A percentile compares a stretch with the other conserved stretches of the same genome.
phyloP scores from a whole-genome alignment of 2,888 invertebrate genomes.

The Psylliodes chrysocephalus region DNA sequence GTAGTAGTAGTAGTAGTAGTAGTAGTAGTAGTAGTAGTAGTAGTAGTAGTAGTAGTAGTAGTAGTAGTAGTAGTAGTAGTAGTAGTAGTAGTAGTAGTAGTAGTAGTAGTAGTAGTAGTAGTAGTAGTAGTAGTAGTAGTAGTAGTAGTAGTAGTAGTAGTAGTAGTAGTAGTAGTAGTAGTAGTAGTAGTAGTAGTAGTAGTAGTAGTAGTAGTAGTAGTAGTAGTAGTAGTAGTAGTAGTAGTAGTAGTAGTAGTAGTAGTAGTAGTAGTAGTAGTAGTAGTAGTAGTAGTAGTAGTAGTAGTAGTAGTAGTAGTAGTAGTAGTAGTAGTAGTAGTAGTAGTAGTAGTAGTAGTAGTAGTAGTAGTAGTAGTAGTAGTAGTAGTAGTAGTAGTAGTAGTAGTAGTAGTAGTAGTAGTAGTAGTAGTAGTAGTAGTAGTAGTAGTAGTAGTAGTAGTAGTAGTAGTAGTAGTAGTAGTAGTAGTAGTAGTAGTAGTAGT shows the following conservation, averaged over 20 bases:
- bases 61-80: too few species aligned
- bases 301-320: conserved; percentile 24
- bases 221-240: conserved; percentile 24
- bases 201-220: conserved; percentile 20
- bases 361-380: conserved; percentile 15
- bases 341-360: conserved; percentile 15
- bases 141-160: too few species aligned
- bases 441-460: conserved; percentile 15
- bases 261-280: conserved; percentile 24
- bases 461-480: conserved; percentile 15
- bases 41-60: too few species aligned
- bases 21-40: too few species aligned
- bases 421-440: conserved; percentile 15
- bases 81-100: too few species aligned
- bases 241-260: conserved; percentile 24
- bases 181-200: conserved; percentile 14
- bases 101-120: too few species aligned
- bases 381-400: conserved; percentile 15
- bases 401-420: conserved; percentile 15
- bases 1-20: too few species aligned
- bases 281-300: conserved; percentile 24
- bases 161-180: too few species aligned
- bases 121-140: too few species aligned
- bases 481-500: conserved; percentile 15
- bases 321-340: conserved; percentile 15